These are phyloP conservation scores for Tympanuchus pallidicinctus DNA, from an alignment of 2,113 vertebrate genomes.

Conservation along the genomic window DNA sequence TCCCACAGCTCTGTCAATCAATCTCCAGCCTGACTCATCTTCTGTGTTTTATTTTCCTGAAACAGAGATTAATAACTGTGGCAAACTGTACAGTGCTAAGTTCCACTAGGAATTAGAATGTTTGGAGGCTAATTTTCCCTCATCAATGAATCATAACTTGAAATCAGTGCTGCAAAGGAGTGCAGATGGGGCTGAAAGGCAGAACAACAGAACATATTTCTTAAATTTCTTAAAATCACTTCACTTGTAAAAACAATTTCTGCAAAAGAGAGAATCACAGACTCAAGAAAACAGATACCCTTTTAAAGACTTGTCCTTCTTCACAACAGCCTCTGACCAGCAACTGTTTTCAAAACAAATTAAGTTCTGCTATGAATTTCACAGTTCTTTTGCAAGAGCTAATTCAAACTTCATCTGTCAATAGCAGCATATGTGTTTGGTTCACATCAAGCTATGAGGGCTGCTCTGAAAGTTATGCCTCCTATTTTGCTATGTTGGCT, in stretches of 20 bases:
- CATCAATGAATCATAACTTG: background rate
- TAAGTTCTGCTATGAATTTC: background rate
- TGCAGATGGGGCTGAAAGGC: background rate
- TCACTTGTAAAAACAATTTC: background rate
- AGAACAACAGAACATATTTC: background rate
- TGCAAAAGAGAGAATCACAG: background rate
- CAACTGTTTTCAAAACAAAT: background rate
- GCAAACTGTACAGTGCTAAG: background rate
- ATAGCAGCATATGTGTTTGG: background rate
- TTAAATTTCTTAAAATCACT: background rate
- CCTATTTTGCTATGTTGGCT: no score
- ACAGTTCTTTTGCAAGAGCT: background rate
- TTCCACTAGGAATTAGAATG: background rate
- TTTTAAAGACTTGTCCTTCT: background rate
- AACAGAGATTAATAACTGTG: background rate
- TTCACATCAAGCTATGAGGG: background rate
- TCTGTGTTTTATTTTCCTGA: background rate
- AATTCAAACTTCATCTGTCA: conserved; percentile 11
- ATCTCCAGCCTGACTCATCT: conserved; percentile 36
- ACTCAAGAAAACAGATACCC: background rate
- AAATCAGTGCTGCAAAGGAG: background rate
- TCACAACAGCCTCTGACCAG: background rate
- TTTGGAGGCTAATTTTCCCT: background rate
- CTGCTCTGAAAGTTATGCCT: no score
- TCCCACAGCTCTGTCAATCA: conserved; percentile 40